These are phyloP conservation scores for Lutra lutra DNA, from an alignment of 2,797 vertebrate species.

Conservation along the genomic window DNA sequence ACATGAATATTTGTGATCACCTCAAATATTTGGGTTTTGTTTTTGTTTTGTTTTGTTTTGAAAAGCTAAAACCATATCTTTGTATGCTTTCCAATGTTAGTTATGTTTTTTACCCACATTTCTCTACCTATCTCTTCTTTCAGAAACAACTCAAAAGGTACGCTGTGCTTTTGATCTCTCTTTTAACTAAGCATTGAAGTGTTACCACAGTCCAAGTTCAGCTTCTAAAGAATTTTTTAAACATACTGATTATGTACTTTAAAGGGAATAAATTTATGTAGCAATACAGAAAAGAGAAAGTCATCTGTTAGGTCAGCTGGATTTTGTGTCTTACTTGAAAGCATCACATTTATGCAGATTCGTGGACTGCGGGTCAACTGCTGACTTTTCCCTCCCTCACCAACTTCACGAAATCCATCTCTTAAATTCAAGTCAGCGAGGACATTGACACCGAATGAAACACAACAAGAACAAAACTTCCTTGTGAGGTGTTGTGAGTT, in stretches of 20 bases:
- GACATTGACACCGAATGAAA: not conserved
- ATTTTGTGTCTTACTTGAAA: not conserved
- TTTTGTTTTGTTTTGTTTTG: not conserved
- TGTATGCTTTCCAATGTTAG: not conserved
- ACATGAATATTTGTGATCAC: not conserved
- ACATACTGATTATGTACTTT: slow-evolving; percentile 34
- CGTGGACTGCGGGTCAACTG: not conserved
- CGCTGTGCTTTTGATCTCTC: not conserved
- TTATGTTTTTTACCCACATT: not conserved
- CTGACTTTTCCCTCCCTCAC: not conserved
- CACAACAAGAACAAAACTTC: not conserved
- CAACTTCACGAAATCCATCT: not conserved
- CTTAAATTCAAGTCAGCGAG: not conserved
- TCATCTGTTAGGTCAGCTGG: not conserved
- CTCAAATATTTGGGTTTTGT: not conserved
- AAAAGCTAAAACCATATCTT: not conserved
- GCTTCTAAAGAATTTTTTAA: slow-evolving; percentile 50
- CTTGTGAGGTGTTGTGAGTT: not conserved
- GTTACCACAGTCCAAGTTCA: not conserved
- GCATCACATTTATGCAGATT: not conserved
- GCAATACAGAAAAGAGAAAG: not conserved
- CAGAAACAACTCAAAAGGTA: slow-evolving; percentile 17
- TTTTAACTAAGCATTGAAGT: slow-evolving; percentile 10
- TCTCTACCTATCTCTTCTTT: not conserved
- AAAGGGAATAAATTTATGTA: slow-evolving; percentile 67